Conservation (phyloP, 2,888 invertebrate species). For the Baccha elongata region DNA sequence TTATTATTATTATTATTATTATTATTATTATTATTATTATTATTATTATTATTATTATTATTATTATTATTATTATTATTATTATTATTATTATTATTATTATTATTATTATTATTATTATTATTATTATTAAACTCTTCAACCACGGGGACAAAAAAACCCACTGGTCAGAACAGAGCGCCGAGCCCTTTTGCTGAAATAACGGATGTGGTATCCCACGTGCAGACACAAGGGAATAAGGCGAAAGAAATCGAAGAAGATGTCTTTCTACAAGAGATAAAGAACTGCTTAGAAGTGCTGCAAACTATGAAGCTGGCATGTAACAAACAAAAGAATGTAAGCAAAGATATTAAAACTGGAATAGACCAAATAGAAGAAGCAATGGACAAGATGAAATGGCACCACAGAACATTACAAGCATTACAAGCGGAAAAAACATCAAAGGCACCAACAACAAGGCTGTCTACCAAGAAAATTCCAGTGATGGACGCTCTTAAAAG, state of each 20-base stretch:
- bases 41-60: not conserved
- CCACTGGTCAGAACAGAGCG: too few species aligned
- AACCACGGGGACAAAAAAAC: too few species aligned
- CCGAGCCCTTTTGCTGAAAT: too few species aligned
- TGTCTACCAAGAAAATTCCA: not conserved
- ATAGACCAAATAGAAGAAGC: not conserved
- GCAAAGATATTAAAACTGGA: not conserved
- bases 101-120: too few species aligned
- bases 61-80: not conserved
- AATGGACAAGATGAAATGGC: not conserved
- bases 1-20: not conserved
- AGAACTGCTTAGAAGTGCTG: not conserved
- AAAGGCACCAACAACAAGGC: too few species aligned
- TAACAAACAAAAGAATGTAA: not conserved
- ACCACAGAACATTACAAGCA: not conserved
- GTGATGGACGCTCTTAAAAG: not conserved
- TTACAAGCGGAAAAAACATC: too few species aligned
- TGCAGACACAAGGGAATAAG: not conserved
- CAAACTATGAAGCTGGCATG: not conserved
- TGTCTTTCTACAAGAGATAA: not conserved
- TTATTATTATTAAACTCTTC: too few species aligned
- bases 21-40: not conserved
- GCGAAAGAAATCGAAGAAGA: not conserved
- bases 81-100: too few species aligned
- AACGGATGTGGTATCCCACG: too few species aligned